phyloP scores from a whole-genome alignment of 1,140 invertebrate species.

The Fopius arisanus region DNA sequence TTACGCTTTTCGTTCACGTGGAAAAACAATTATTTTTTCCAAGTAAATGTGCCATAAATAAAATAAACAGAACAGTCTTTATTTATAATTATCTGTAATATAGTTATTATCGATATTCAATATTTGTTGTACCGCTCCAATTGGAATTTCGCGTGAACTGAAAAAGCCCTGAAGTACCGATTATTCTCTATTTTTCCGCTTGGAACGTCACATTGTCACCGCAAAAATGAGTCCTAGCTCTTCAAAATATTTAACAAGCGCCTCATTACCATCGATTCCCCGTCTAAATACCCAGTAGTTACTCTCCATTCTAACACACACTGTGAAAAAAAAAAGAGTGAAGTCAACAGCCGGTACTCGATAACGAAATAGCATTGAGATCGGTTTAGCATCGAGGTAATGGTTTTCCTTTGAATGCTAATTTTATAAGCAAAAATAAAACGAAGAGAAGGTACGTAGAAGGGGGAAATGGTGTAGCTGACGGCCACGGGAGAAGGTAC shows the following conservation, averaged over 20 bases:
- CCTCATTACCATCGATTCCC: neutral
- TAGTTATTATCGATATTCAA: no score
- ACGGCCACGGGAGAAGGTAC: neutral
- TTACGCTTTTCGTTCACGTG: no score
- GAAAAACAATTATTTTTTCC: no score
- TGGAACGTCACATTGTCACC: neutral
- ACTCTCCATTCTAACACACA: neutral
- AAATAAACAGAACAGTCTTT: no score
- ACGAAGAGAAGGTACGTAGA: neutral
- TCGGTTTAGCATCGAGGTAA: constrained; percentile 17
- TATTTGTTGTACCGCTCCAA: no score
- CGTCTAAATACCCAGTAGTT: neutral
- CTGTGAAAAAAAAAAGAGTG: neutral
- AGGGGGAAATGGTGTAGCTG: neutral
- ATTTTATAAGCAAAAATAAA: constrained; percentile 23
- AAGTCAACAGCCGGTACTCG: neutral
- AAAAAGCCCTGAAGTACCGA: no score
- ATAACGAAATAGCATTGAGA: constrained; percentile 7
- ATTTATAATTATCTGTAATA: no score
- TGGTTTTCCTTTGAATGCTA: constrained; percentile 36
- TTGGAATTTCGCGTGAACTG: no score
- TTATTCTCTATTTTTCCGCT: no score
- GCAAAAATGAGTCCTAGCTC: neutral
- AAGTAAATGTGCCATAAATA: no score
- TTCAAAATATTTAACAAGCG: neutral